Conservation (phyloP, 2,888 invertebrate species). For the Mesoligia furuncula region DNA sequence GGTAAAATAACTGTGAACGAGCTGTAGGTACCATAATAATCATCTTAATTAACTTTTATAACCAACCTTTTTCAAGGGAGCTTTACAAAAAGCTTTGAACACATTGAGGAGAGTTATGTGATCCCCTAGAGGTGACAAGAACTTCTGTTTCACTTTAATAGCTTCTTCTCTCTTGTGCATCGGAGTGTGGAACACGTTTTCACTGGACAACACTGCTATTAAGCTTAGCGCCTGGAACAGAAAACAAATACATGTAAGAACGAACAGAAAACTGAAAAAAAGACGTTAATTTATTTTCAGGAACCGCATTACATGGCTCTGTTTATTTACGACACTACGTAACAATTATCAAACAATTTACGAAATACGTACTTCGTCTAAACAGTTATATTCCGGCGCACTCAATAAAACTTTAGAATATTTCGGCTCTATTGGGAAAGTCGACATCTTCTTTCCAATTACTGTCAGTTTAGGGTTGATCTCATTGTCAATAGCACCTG, state of each 20-base stretch:
- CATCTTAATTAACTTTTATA: not conserved
- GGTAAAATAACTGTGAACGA: not conserved
- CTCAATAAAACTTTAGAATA: conserved; percentile 95
- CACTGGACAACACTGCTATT: conserved; percentile 96
- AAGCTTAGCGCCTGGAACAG: conserved; percentile 93
- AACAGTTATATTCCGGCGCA: conserved; percentile 94
- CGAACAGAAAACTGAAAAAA: not conserved
- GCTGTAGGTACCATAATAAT: not conserved
- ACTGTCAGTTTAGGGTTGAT: conserved; percentile 92
- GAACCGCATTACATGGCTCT: not conserved
- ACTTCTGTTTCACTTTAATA: conserved; percentile 93
- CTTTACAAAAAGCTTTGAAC: conserved; percentile 94
- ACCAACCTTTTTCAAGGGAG: conserved; percentile 92
- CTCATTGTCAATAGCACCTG: conserved; percentile 92
- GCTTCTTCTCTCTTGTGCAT: conserved; percentile 94
- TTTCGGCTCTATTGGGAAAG: conserved; percentile 97
- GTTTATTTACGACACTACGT: not conserved
- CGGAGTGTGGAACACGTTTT: conserved; percentile 95
- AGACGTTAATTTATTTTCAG: not conserved
- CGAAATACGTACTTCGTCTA: conserved; percentile 91
- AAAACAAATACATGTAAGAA: conserved; percentile 1
- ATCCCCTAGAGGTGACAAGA: conserved; percentile 96
- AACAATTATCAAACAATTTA: not conserved
- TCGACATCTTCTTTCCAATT: conserved; percentile 95
- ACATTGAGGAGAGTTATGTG: conserved; percentile 97